These are phyloP conservation scores for Galaxea fascicularis DNA, from an alignment of 92 coral and sea anemone genomes.

Conservation along the genomic window DNA sequence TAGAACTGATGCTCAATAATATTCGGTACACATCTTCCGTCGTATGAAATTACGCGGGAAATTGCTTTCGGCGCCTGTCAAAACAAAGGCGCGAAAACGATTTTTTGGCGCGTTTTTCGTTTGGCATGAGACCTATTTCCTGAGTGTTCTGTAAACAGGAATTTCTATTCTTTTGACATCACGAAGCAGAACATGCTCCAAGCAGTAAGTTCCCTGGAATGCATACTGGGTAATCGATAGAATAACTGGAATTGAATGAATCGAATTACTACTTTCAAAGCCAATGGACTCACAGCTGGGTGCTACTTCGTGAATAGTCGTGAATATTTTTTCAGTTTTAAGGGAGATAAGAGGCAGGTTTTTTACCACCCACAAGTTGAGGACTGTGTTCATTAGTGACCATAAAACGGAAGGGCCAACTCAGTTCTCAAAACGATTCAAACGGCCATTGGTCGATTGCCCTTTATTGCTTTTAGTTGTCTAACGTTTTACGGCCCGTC, in stretches of 20 bases:
- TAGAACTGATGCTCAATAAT: neutral
- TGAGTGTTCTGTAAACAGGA: conserved; percentile 34
- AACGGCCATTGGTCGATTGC: neutral
- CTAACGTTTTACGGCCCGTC: neutral
- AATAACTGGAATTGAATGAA: neutral
- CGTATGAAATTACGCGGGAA: neutral
- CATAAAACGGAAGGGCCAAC: neutral
- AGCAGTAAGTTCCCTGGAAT: neutral
- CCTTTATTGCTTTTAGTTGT: neutral
- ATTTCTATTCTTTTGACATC: neutral
- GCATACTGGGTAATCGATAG: neutral
- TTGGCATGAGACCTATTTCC: conserved; percentile 2
- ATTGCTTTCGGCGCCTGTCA: neutral
- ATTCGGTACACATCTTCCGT: neutral
- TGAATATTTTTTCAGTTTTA: no score
- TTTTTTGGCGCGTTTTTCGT: conserved; percentile 40
- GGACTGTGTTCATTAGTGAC: neutral
- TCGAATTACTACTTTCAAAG: conserved; percentile 1
- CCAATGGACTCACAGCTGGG: neutral
- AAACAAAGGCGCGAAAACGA: neutral
- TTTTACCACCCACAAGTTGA: neutral
- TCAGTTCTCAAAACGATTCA: neutral
- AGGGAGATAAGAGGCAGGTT: no score
- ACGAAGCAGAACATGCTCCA: conserved; percentile 18
- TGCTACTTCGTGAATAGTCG: no score